Base-by-base conservation (phyloP, 2,113 vertebrate species). In the Cyrtonyx montezumae region DNA sequence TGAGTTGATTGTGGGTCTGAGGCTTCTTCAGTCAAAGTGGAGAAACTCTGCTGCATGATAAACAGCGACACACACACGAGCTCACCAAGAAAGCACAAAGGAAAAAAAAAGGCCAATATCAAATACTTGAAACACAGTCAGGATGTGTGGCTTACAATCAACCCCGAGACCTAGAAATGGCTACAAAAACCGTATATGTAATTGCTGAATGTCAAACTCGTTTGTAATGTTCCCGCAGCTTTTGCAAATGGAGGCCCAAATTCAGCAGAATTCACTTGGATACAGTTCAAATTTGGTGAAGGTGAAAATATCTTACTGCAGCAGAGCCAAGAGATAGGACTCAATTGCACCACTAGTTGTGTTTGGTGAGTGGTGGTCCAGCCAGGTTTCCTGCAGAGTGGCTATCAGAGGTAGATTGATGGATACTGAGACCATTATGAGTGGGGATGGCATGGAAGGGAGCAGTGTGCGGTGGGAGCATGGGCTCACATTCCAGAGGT, bases 81-180 rank as follows among this genome's bases (percentile, higher is more conserved):
- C 71, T 95, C 55, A 62, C 28, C 1, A 4, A 79, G 81, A 76
- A 26, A 65, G 55, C 37, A 48, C 13, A 87, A 73, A 58, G 7
- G 46, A 55, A 30, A 21, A n/a, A 28, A 42, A 58, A n/a, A 4
- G 15, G n/a, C n/a, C 79, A 79, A 84, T 73, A 91, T 63, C 74
- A 93, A 79, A 87, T 82, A 78, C 65, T 92, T 94, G 87, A 96
- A 91, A 82, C 61, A 73, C 71, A 71, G 67, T 87, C 91, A 91
- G 80, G 79, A 71, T 68, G 82, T 58, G 19, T 30, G 34, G 63
- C 74, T 95, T 91, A 81, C 70, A 89, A 82, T 66, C 79, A 88
- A 63, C n/a, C 70, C 74, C 20, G 71, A 74, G 79, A 42, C 79
- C 61, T 79, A 89, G 76, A 67, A 87, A 70, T 1, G 1, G 80